Base-by-base conservation (phyloP, 2,797 vertebrate species). In the Chelidonichthys spinosus region DNA sequence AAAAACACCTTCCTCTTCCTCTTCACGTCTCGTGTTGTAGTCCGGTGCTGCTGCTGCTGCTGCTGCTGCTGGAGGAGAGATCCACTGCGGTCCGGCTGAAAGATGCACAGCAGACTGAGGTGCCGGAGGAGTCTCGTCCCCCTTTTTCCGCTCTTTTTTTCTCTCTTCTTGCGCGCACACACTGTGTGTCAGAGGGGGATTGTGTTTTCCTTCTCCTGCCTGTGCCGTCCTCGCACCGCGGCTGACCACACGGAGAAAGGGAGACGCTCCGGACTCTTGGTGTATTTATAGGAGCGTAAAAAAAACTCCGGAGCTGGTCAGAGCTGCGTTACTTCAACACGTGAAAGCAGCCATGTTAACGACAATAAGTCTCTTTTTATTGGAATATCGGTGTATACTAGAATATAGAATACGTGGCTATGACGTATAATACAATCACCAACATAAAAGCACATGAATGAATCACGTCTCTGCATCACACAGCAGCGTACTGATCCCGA, bases 91-190 rank as follows among this genome's bases (percentile, higher is more conserved):
- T 89, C 85, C 87, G 78, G 63, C 4, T 55, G 43, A 76, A 68
- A 85, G 84, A 86, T 82, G 89, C 84, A 14, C 76, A 85, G 76
- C 86, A 84, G 81, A 87, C 14, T 67, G 77, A 90, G 80, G 82
- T 78, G 85, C 83, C 60, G 84, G 71, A 79, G 69, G 81, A 84
- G 78, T 80, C 74, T 76, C 56, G 71, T 63, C 64, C 56, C 62
- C 32, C 18, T 44, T 62, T 62, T 62, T 40, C 63, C 61, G 25
- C 25, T 25, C 25, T 25, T 25, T 25, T 25, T 25, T 25, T 25
- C 25, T 25, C 25, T 76, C 61, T 60, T 74, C 61, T 49, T 50
- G 60, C 50, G 68, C 82, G 58, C 76, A 49, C 73, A 63, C 82
- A 63, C 72, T 25, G 25, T 25, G 25, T 25, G 18, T 54, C 17